Base-by-base conservation (phyloP, 2,888 invertebrate genomes). In the Morpho deidamia region DNA sequence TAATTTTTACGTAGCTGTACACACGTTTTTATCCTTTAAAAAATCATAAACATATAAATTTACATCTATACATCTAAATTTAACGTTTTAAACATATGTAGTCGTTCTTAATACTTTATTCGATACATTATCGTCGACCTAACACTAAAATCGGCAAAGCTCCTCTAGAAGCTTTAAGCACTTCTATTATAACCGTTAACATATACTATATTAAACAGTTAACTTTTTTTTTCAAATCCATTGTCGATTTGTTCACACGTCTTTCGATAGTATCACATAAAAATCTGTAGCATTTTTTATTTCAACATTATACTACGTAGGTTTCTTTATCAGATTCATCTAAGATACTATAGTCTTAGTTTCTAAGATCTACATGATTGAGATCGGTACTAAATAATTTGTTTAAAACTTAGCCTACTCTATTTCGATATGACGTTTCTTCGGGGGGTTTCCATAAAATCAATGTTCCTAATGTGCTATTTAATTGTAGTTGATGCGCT, bases 121-220 rank as follows among this genome's bases (percentile, higher is more conserved):
- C 42, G 47, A 53, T 54, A 57, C 44, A 46, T 37, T 54, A 51
- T 42, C 46, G 8, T 45, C 45, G 47, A 54, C 51, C 59, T 59
- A 59, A 46, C 39, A 12, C 59, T 59, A 59, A 37, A n/a, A 11
- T 51, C 55, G 53, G 56, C 61, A 55, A 62, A 60, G 62, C 62
- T 54, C 56, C 61, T 37, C 59, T 62, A 61, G 61, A 54, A 61
- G 61, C 57, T 50, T 58, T 46, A 61, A 62, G 62, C 61, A 55
- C 55, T 53, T 61, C 57, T 34, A 51, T 57, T 59, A 56, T 23
- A 23, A 23, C 23, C 23, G 23, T 23, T 23, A 23, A 23, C 23
- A 23, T 5, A 23, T 23, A 23, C 23, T 41, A 8, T 11, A 9
- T 14, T 41, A 7, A 12, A 14, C 23, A 34, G 40, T 44, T 10